Base-by-base conservation (phyloP, 37 sponge, comb jelly and placozoan species). In the Agelas oroides region DNA sequence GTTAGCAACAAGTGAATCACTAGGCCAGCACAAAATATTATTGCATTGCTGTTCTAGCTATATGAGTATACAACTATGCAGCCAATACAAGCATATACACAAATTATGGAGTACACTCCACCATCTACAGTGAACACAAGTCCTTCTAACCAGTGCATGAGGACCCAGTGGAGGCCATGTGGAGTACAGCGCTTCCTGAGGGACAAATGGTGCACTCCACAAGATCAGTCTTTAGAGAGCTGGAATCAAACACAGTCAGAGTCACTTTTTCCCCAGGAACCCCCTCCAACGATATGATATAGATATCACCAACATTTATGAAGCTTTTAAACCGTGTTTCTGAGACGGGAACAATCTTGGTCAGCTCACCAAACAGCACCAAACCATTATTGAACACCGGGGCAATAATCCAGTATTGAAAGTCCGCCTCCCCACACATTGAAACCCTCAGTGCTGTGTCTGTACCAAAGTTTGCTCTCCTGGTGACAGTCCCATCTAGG, bases 341-440 rank as follows among this genome's bases (percentile, higher is more conserved):
- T 41, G 94, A 90, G 41, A 90, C 65, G 15, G 85, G 12, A 19
- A 90, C 71, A 25, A 94, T 32, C 73, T 94, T 94, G 21, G 60
- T 57, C 69, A 83, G 40, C 65, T 94, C 94, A 25, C 94, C 94
- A 63, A 94, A 80, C n/a, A 94, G 70, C 20, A 55, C 75, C 76
- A 68, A 73, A 1, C 92, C 87, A 65, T 78, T 90, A 11, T 61
- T 53, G 0, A 86, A 1, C 0, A 79, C 46, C 0, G 91, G 91
- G 27, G 91, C 91, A 38, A 94, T 31, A 30, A 41, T 28, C 87
- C 87, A 90, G 32, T 81, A 78, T 23, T 85, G 71, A 59, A 90
- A 94, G 35, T 90, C 81, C 6, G 41, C n/a, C 53, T 63, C 28
- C 15, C 46, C 84, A 60, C 87, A 90, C 15, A 74, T 34, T 53